Evolutionary conservation across 2,797 vertebrate genomes (phyloP).

Genomic region (Amphiprion clarkii): DNA sequence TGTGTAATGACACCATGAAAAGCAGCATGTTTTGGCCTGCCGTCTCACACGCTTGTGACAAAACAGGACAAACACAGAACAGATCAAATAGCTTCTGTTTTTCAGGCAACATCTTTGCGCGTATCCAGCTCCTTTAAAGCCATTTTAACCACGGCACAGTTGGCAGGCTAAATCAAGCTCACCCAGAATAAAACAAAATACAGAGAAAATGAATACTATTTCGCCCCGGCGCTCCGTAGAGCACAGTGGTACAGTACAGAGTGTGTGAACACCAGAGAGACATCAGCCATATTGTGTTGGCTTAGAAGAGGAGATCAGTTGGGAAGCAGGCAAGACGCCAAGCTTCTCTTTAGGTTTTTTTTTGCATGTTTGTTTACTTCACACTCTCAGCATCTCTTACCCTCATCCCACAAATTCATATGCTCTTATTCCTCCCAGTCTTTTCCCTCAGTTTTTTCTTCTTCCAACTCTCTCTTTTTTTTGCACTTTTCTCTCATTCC

Average conservation of each 20-base stretch:
- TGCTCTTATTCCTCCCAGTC: background rate
- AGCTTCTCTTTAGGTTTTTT: slow-evolving; percentile 56
- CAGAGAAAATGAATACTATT: slow-evolving; percentile 75
- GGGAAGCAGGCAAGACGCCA: slow-evolving; percentile 81
- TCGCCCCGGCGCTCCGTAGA: slow-evolving; percentile 57
- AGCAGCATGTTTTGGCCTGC: slow-evolving; percentile 70
- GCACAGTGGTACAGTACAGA: slow-evolving; percentile 64
- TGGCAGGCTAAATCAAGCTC: slow-evolving; percentile 76
- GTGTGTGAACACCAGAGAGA: slow-evolving; percentile 74
- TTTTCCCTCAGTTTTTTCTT: slow-evolving; percentile 1
- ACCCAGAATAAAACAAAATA: slow-evolving; percentile 68
- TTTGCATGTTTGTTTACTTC: slow-evolving; percentile 44
- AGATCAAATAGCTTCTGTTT: slow-evolving; percentile 78
- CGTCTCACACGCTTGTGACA: slow-evolving; percentile 58
- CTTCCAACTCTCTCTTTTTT: slow-evolving; percentile 2
- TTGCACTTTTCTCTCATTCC: slow-evolving; percentile 37
- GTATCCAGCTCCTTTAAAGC: slow-evolving; percentile 66
- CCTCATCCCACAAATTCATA: slow-evolving; percentile 18
- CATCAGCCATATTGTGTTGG: slow-evolving; percentile 85
- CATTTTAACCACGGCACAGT: slow-evolving; percentile 72
- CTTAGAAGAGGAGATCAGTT: slow-evolving; percentile 83
- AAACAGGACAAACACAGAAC: slow-evolving; percentile 73
- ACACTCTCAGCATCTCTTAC: slow-evolving; percentile 36
- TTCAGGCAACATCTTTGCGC: slow-evolving; percentile 60
- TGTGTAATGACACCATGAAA: slow-evolving; percentile 67